Conservation (phyloP, 53 echinoderm and acorn worm species). For the Luidia sarsii region DNA sequence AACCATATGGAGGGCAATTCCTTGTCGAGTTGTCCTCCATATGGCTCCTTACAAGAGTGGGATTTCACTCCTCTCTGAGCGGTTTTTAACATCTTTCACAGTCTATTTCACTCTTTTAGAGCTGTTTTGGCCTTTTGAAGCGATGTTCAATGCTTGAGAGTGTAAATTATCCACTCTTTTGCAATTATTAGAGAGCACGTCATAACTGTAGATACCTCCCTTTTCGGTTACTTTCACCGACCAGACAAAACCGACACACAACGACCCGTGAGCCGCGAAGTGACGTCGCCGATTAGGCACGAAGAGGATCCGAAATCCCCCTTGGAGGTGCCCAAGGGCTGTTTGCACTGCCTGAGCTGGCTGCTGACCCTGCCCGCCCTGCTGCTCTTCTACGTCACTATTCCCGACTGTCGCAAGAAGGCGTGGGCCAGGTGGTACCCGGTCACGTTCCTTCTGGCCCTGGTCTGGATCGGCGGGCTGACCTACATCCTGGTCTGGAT, state of each 20-base stretch:
- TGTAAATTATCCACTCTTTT: no score
- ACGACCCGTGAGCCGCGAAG: neutral
- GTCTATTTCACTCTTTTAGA: no score
- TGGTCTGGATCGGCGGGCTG: conserved; percentile 77
- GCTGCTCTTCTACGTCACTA: conserved; percentile 69
- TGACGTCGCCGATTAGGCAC: neutral
- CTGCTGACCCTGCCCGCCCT: conserved; percentile 68
- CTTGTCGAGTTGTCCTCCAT: no score
- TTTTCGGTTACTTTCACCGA: no score
- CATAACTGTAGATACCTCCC: no score
- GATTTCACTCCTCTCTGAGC: no score
- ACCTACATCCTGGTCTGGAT: conserved; percentile 93
- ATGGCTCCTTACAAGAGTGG: no score
- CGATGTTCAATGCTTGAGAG: no score
- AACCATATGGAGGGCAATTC: no score
- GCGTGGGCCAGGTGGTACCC: conserved; percentile 75
- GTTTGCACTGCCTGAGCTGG: conserved; percentile 43
- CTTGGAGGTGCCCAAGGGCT: conserved; percentile 62
- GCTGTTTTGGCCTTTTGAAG: no score
- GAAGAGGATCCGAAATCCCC: conserved; percentile 60
- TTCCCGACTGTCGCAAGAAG: conserved; percentile 82
- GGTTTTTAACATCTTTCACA: no score
- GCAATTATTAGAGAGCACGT: no score
- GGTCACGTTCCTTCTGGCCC: conserved; percentile 70
- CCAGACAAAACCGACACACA: conserved; percentile 18